Evolutionary conservation across 2,113 vertebrate genomes (phyloP).

Genomic region (Ailurus styani): DNA sequence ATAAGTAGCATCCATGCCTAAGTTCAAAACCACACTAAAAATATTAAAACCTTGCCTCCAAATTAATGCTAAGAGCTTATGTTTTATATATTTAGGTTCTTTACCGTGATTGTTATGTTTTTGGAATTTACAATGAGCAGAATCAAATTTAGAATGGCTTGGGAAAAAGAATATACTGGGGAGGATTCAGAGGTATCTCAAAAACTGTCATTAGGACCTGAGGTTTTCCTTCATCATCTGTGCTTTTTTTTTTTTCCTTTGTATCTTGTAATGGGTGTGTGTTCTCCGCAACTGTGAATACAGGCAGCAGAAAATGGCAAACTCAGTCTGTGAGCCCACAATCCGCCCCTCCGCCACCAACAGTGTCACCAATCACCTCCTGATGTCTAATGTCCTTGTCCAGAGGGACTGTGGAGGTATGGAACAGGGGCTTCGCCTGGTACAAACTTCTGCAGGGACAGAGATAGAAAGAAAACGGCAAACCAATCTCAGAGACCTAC

Average conservation of each 20-base stretch:
- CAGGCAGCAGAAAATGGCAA: neutral
- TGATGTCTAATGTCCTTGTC: neutral
- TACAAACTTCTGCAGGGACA: neutral
- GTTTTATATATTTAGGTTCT: neutral
- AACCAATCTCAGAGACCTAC: neutral
- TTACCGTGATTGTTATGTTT: neutral
- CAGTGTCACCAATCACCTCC: neutral
- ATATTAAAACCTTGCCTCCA: neutral
- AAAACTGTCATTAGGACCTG: neutral
- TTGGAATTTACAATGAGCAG: neutral
- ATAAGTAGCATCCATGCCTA: neutral
- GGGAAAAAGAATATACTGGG: neutral
- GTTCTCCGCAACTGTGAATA: neutral
- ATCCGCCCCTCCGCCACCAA: rapidly evolving
- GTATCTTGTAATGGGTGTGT: neutral
- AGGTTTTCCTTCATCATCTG: neutral
- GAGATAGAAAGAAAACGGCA: neutral
- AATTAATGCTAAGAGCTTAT: neutral
- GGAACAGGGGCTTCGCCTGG: neutral
- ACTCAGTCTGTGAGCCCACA: neutral
- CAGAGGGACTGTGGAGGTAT: neutral
- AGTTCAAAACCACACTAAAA: neutral
- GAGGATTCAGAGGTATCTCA: neutral
- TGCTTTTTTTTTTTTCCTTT: neutral
- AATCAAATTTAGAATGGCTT: neutral